These are phyloP conservation scores for Orthosia gothica DNA, from an alignment of 2,888 invertebrate genomes.

Conservation along the genomic window DNA sequence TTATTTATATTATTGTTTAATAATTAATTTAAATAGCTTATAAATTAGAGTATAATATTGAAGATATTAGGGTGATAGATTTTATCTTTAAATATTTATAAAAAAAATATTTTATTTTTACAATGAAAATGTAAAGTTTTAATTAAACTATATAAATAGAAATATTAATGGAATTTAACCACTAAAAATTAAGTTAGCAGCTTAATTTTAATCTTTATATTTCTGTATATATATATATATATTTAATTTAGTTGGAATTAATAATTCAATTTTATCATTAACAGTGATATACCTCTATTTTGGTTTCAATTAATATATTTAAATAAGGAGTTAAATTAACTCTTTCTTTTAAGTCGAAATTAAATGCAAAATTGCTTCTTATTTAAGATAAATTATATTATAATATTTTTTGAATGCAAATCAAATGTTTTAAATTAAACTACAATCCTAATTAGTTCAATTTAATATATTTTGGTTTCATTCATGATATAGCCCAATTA, in stretches of 20 bases:
- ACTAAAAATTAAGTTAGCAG: conserved; percentile 93
- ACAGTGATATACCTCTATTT: conserved; percentile 93
- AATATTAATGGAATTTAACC: conserved; percentile 87
- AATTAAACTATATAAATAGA: conserved; percentile 92
- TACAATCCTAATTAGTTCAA: too few species aligned
- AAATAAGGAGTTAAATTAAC: conserved; percentile 88
- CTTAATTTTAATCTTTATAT: conserved; percentile 90
- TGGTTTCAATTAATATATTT: conserved; percentile 91
- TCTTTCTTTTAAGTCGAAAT: conserved; percentile 58
- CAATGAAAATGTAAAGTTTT: conserved; percentile 93
- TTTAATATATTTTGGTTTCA: too few species aligned
- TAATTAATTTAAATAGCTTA: conserved; percentile 82
- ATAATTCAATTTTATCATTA: conserved; percentile 92
- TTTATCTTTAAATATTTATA: conserved; percentile 78
- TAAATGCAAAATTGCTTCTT: not conserved
- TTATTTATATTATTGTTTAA: too few species aligned
- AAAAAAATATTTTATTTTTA: conserved; percentile 90
- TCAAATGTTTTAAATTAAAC: too few species aligned
- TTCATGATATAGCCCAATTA: too few species aligned
- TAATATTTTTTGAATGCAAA: too few species aligned
- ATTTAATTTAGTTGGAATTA: conserved; percentile 87
- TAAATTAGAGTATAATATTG: conserved; percentile 82
- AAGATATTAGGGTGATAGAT: conserved; percentile 83
- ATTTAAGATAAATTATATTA: conserved; percentile 1
- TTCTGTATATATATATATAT: conserved; percentile 73